phyloP scores from a whole-genome alignment of 2,113 vertebrate genomes.

The Pterocles orientalis region DNA sequence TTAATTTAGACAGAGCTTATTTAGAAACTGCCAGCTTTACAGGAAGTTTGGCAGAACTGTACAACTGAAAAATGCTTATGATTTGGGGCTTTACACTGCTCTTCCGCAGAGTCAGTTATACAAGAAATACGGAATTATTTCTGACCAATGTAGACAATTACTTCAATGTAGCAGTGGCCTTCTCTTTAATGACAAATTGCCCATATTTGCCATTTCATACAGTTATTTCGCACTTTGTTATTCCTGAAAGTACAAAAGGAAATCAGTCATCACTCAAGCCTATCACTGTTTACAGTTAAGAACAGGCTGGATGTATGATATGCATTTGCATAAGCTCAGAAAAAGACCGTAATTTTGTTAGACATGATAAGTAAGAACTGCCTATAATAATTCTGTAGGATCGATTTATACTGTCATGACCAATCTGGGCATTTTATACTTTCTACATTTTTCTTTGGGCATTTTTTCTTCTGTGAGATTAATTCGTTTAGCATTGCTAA shows the following conservation, averaged over 20 bases:
- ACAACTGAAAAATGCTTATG: neutral
- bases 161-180: neutral
- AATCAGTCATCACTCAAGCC: neutral
- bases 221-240: neutral
- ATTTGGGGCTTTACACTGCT: neutral
- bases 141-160: neutral
- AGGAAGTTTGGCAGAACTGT: neutral
- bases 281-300: neutral
- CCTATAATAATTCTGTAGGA: neutral
- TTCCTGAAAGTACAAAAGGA: neutral
- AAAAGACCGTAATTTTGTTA: neutral
- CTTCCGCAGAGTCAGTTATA: neutral
- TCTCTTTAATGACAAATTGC: neutral
- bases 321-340: neutral
- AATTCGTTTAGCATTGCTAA: conserved; percentile 4
- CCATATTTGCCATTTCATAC: neutral
- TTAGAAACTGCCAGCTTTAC: neutral
- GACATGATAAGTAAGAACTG: neutral
- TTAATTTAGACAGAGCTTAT: neutral
- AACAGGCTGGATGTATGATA: neutral
- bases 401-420: neutral
- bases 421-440: neutral
- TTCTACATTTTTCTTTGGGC: neutral
- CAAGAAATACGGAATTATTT: neutral
- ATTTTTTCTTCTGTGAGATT: neutral